Conservation (phyloP, 1,140 invertebrate genomes). For the Pseudoatta argentina region DNA sequence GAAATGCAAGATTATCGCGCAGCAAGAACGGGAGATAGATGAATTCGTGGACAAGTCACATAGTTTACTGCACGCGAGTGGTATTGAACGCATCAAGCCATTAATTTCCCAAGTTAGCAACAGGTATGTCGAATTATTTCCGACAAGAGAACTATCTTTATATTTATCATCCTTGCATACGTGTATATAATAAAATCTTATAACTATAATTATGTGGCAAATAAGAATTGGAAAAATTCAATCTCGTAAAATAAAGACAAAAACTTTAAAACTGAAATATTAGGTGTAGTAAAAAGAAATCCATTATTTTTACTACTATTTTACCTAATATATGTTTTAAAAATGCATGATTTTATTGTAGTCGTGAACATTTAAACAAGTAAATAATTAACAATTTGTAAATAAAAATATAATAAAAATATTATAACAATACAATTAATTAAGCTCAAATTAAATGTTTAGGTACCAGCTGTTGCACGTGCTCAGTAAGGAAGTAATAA, state of each 20-base stretch:
- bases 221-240: background rate
- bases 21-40: constrained; percentile 94
- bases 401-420: constrained; percentile 16
- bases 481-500: constrained; percentile 95
- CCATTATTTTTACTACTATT: too few relatives aligned
- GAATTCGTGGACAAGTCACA: constrained; percentile 96
- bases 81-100: constrained; percentile 94
- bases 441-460: constrained; percentile 20
- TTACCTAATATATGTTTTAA: background rate
- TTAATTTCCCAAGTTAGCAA: constrained; percentile 96
- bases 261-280: background rate
- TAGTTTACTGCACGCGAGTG: constrained; percentile 93
- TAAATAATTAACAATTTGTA: background rate
- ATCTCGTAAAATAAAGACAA: background rate
- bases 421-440: background rate
- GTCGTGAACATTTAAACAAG: background rate
- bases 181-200: background rate
- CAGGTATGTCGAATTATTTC: constrained; percentile 81
- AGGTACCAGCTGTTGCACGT: constrained; percentile 94
- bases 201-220: background rate
- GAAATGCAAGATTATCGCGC: constrained; percentile 91
- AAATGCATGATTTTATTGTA: background rate
- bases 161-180: background rate
- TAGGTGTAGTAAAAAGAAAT: too few relatives aligned
- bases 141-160: background rate